Percentiles rank a stretch among this genome's conserved stretches.
Evolutionary conservation across 2,797 vertebrate genomes (phyloP).

Genomic region (Leptoclinus maculatus): DNA sequence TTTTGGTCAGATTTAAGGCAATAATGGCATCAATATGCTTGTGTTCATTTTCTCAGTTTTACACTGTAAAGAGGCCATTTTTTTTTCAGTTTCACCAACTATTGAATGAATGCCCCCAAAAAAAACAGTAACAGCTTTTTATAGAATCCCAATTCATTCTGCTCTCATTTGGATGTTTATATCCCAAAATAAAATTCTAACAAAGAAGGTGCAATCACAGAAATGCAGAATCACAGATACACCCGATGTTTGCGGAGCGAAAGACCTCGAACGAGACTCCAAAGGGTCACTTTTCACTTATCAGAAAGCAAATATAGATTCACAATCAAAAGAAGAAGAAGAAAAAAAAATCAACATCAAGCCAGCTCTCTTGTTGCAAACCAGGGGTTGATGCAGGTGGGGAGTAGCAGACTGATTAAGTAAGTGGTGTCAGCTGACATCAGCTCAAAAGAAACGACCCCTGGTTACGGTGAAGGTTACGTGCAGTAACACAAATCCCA

Average conservation of each 20-base stretch:
- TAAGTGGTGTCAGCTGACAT: slow-evolving; percentile 6
- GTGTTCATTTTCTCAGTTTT: not conserved
- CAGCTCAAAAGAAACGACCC: not conserved
- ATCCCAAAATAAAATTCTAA: slow-evolving; percentile 2
- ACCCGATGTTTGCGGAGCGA: slow-evolving; percentile 30
- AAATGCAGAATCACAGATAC: slow-evolving; percentile 25
- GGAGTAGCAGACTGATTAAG: not conserved
- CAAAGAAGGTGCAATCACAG: slow-evolving; percentile 51
- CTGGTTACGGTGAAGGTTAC: slow-evolving; percentile 21
- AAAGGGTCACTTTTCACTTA: slow-evolving; percentile 52
- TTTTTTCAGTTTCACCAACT: not conserved
- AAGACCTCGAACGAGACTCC: slow-evolving; percentile 34
- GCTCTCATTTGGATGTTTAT: not conserved
- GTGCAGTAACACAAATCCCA: slow-evolving; percentile 10
- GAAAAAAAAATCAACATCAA: slow-evolving; percentile 20
- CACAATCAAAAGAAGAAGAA: not conserved
- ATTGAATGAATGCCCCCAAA: not conserved
- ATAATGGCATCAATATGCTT: not conserved
- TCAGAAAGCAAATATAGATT: slow-evolving; percentile 49
- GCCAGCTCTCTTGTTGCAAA: slow-evolving; percentile 15
- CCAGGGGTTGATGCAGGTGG: not conserved
- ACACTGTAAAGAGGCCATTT: slow-evolving; percentile 11
- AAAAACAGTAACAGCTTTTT: not conserved
- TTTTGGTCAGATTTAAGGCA: slow-evolving; percentile 47
- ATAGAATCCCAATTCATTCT: slow-evolving; percentile 3